Evolutionary conservation across 2,797 vertebrate species (phyloP).

Genomic region (Artibeus lituratus): DNA sequence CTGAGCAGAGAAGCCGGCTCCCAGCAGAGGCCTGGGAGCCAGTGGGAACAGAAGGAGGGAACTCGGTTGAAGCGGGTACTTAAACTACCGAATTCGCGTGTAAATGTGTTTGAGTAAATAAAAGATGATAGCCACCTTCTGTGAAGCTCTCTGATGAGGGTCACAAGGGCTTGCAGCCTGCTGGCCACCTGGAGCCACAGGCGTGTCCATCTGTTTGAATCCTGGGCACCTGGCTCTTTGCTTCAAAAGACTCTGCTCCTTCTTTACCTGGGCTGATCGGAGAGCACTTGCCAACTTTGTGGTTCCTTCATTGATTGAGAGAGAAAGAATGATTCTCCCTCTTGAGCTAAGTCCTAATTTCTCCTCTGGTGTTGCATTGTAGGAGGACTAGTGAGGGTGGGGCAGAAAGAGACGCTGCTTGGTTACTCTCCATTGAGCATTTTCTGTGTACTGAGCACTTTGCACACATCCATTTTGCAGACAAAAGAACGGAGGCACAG

Average conservation of each 20-base stretch:
- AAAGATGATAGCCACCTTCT: background rate
- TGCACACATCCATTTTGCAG: background rate
- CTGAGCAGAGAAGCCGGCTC: background rate
- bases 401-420: background rate
- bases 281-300: background rate
- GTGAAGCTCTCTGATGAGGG: background rate
- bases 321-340: background rate
- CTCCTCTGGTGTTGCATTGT: background rate
- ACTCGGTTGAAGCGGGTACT: background rate
- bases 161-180: background rate
- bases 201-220: background rate
- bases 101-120: constrained; percentile 34
- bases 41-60: background rate
- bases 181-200: background rate
- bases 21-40: background rate
- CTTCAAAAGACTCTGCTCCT: too few relatives aligned
- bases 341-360: background rate
- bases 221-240: background rate
- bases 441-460: background rate
- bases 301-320: background rate
- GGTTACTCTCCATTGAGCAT: background rate
- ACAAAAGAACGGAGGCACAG: background rate
- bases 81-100: background rate
- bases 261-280: background rate
- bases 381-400: background rate